phyloP scores from a whole-genome alignment of 2,888 invertebrate species.

The Terebella lapidaria region DNA sequence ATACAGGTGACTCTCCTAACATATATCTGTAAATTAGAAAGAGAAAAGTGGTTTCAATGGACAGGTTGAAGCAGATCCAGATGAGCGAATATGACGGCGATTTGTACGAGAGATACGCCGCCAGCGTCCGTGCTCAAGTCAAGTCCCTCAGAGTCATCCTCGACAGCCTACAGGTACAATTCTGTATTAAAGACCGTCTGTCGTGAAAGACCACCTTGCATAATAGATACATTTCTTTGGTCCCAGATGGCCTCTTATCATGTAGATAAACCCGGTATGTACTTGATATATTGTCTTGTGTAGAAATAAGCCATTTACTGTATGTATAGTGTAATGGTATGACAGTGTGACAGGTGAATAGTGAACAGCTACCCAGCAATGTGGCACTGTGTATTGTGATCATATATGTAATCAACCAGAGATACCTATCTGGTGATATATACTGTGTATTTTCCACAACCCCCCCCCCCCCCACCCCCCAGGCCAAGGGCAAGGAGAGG shows the following conservation, averaged over 20 bases:
- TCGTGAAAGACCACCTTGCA: not conserved
- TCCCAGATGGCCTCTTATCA: not conserved
- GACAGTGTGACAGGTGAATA: too few species aligned
- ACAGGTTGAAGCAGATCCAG: constrained; percentile 75
- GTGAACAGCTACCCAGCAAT: too few species aligned
- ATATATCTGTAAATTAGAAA: too few species aligned
- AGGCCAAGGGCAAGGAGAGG: constrained; percentile 85
- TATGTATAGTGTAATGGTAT: too few species aligned
- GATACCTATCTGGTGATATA: too few species aligned
- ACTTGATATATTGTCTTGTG: not conserved
- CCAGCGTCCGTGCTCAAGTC: constrained; percentile 68
- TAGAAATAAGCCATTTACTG: not conserved
- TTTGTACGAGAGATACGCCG: constrained; percentile 76
- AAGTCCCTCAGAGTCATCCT: constrained; percentile 80
- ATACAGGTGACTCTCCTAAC: too few species aligned
- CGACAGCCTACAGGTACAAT: constrained; percentile 69
- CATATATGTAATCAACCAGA: too few species aligned
- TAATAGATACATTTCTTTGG: not conserved
- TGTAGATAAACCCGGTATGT: not conserved
- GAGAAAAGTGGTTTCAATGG: too few species aligned
- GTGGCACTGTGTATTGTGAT: too few species aligned
- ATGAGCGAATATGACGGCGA: constrained; percentile 93
- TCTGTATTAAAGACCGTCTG: too few species aligned
- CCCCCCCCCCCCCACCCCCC: too few species aligned
- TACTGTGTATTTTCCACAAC: too few species aligned